Percentiles rank a stretch among this genome's conserved stretches.
Evolutionary conservation across 2,888 invertebrate genomes (phyloP).

Genomic region (Tortricodes alternella): DNA sequence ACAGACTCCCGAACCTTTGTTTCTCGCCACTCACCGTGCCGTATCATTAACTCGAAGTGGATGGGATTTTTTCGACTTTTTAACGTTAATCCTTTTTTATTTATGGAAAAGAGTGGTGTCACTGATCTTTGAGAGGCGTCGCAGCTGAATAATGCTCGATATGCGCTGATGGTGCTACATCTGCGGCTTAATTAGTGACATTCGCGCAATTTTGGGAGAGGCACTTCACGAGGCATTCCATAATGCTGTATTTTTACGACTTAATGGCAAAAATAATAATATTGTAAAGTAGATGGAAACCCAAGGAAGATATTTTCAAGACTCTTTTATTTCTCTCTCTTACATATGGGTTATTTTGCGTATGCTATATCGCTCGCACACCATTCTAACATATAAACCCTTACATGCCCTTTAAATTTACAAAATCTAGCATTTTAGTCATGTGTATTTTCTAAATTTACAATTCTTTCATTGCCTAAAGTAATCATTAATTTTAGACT

Average conservation of each 20-base stretch:
- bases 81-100: constrained; percentile 77
- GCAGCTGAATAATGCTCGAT: constrained; percentile 49
- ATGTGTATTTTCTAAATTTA: too few relatives aligned
- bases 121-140: constrained; percentile 60
- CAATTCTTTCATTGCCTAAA: too few relatives aligned
- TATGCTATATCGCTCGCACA: too few relatives aligned
- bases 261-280: too few relatives aligned
- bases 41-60: constrained; percentile 83
- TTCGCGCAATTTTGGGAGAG: constrained; percentile 31
- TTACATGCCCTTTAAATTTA: too few relatives aligned
- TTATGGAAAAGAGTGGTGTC: constrained; percentile 67
- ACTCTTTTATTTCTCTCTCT: too few relatives aligned
- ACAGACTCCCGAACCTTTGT: constrained; percentile 66
- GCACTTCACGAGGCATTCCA: background rate
- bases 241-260: background rate
- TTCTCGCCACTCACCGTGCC: constrained; percentile 77
- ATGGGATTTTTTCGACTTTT: constrained; percentile 75
- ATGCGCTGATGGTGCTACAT: constrained; percentile 53
- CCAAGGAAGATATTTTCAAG: too few relatives aligned
- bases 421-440: too few relatives aligned
- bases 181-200: constrained; percentile 61
- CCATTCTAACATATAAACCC: too few relatives aligned
- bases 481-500: too few relatives aligned
- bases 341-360: too few relatives aligned
- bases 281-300: too few relatives aligned